Evolutionary conservation across 1,140 invertebrate genomes (phyloP).

Genomic region (Eubasilissa regina): DNA sequence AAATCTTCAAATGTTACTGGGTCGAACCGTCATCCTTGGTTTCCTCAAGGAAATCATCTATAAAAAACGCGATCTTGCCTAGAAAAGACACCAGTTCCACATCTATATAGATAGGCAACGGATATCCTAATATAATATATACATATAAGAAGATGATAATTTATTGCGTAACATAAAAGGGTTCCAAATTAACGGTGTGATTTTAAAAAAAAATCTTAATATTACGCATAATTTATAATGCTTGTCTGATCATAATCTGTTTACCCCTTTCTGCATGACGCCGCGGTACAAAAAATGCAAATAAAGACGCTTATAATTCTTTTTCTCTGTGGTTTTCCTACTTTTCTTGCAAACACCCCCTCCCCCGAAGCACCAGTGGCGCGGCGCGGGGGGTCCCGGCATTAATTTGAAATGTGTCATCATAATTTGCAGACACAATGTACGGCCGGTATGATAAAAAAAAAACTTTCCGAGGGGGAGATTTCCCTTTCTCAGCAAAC

Average conservation of each 20-base stretch:
- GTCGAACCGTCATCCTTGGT: too few species aligned
- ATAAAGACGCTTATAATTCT: constrained; percentile 37
- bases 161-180: too few species aligned
- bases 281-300: constrained; percentile 16
- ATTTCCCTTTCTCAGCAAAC: constrained; percentile 42
- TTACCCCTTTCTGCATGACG: background rate
- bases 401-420: constrained; percentile 56
- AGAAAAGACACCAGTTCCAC: too few species aligned
- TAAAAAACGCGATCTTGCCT: too few species aligned
- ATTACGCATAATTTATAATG: too few species aligned
- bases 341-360: constrained; percentile 17
- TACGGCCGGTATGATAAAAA: constrained; percentile 49
- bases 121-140: too few species aligned
- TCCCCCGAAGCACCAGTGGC: constrained; percentile 2
- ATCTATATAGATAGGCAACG: too few species aligned
- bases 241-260: background rate
- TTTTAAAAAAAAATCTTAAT: too few species aligned
- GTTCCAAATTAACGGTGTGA: too few species aligned
- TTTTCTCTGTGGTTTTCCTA: constrained; percentile 31
- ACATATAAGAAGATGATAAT: too few species aligned
- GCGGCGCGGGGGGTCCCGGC: constrained; percentile 20
- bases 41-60: too few species aligned
- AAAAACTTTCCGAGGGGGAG: constrained; percentile 41
- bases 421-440: constrained; percentile 52
- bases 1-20: too few species aligned